Base-by-base conservation (phyloP, 1,140 invertebrate species). In the Drosophila novamexicana region DNA sequence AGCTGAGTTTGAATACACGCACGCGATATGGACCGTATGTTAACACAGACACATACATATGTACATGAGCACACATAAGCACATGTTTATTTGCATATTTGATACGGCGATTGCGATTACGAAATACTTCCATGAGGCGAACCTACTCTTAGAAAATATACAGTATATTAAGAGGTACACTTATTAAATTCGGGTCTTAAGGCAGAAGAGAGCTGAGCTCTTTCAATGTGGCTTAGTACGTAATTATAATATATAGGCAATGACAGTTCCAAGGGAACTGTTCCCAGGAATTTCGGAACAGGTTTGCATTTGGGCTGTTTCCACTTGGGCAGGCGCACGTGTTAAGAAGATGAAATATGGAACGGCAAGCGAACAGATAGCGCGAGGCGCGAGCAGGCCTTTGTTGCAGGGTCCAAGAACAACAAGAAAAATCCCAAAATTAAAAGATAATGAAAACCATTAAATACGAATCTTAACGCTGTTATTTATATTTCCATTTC, bases 1-100 rank as follows among this genome's bases (percentile, higher is more conserved):
- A 86, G 82, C 82, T 37, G 57, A 88, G 88, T 86, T 88, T 82
- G 64, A 85, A 85, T 85, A 85, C 54, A 63, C 70, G 83, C 82
- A 82, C 82, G 83, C 79, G 82, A 85, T 86, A 85, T 72, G 71
- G 59, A 29, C 34, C 18, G 18, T 36, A 45, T 49, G 47, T 50
- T 45, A 47, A 62, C 62, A 58, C 57, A 66, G 16, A 72, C 36
- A 65, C 4, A 39, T 22, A 61, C 12, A 44, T 18, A 18, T 18
- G 18, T 18, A 18, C 9, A 9, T 7, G 50, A n/a, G 57, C 44
- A 49, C 16, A 34, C n/a, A 45, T 14, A 12, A 39, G 14, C 12
- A 8, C 18, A 29, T 56, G 39, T 16, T 37, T 18, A 57, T 37
- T 50, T 16, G 39, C 44, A 71, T 71, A 64, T 71, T 53, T 49